A percentile compares a stretch with the other conserved stretches of the same genome.
These are phyloP conservation scores for Mycetomoellerius zeteki DNA, from an alignment of 1,140 invertebrate species.

Conservation along the genomic window DNA sequence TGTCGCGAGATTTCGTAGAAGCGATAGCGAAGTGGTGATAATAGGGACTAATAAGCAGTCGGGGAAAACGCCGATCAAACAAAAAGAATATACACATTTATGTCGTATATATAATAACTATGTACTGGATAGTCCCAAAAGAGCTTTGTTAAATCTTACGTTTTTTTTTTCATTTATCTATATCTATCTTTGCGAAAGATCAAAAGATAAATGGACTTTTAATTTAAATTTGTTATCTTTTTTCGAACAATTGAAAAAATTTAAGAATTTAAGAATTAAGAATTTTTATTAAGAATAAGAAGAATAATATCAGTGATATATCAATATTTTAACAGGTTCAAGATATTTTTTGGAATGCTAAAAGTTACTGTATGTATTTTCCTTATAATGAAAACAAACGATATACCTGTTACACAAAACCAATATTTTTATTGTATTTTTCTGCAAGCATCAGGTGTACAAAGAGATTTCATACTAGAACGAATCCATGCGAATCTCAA, in stretches of 20 bases:
- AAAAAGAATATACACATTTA: background rate
- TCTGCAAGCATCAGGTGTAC: background rate
- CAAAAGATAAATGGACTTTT: background rate
- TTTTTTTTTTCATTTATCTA: background rate
- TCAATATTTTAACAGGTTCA: no score
- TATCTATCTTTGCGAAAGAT: background rate
- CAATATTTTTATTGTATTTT: conserved; percentile 42
- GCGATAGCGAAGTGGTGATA: conserved; percentile 50
- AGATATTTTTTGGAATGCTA: background rate
- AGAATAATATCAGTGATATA: background rate
- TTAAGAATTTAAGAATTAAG: no score
- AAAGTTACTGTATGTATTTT: background rate
- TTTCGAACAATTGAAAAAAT: background rate
- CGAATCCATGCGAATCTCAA: background rate
- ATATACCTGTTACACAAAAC: background rate
- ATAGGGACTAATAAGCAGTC: conserved; percentile 46
- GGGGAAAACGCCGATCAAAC: background rate
- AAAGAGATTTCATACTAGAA: conserved; percentile 38
- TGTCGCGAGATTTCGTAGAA: conserved; percentile 31
- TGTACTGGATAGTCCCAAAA: background rate
- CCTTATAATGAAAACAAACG: conserved; percentile 8
- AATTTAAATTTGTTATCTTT: background rate
- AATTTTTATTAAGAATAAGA: no score
- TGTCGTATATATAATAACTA: background rate
- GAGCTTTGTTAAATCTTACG: background rate